phyloP scores from a whole-genome alignment of 2,888 invertebrate genomes.

The Apamea crenata region DNA sequence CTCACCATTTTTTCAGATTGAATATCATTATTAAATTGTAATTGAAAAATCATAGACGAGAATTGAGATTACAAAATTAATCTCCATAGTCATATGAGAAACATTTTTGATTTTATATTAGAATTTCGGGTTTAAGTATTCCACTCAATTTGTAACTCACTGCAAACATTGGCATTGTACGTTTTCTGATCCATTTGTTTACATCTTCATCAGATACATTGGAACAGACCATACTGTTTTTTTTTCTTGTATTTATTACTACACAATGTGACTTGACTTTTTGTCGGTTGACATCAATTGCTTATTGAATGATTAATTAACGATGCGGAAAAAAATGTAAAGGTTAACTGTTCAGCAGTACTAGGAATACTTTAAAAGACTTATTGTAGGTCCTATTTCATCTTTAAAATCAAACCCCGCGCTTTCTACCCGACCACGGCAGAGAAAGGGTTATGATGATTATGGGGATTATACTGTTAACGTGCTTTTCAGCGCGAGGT shows the following conservation, averaged over 20 bases:
- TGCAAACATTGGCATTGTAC: background rate
- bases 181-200: background rate
- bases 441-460: background rate
- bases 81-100: background rate
- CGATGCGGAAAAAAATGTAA: background rate
- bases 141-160: too few species aligned
- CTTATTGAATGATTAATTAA: constrained; percentile 3
- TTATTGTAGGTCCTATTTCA: background rate
- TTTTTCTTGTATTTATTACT: background rate
- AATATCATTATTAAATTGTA: background rate
- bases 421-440: background rate
- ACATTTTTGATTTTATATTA: background rate
- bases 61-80: background rate
- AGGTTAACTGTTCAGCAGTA: background rate
- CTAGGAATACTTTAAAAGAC: background rate
- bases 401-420: background rate
- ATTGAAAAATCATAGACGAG: background rate
- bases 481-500: background rate
- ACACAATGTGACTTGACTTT: background rate
- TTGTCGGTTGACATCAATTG: constrained; percentile 15
- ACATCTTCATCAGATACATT: background rate
- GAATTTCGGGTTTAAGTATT: background rate
- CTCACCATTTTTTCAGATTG: background rate
- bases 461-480: background rate
- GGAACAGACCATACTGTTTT: background rate